These are phyloP conservation scores for Rhynchonycteris naso DNA, from an alignment of 2,797 vertebrate genomes.

Conservation along the genomic window DNA sequence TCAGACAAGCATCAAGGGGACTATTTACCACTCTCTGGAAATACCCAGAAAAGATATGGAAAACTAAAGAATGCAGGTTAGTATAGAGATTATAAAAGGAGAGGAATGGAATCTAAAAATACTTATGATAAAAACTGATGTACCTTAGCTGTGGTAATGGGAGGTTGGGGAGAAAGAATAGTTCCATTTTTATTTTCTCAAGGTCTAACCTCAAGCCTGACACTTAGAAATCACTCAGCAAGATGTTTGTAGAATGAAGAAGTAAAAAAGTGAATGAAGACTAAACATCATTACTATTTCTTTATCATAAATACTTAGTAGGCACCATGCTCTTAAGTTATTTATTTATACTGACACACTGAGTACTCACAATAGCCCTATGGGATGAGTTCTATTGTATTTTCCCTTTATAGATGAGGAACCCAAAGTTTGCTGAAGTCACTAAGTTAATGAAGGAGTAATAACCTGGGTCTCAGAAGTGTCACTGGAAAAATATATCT, in stretches of 20 bases:
- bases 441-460: not conserved
- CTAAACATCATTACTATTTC: not conserved
- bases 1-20: not conserved
- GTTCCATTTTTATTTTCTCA: not conserved
- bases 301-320: not conserved
- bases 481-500: not conserved
- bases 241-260: not conserved
- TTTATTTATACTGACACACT: not conserved
- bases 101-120: not conserved
- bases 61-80: not conserved
- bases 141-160: not conserved
- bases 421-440: conserved; percentile 15
- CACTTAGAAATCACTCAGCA: conserved; percentile 33
- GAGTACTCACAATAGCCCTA: not conserved
- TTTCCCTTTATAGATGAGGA: not conserved
- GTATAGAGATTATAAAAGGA: not conserved
- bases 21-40: not conserved
- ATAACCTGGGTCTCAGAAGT: not conserved
- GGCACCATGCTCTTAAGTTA: not conserved
- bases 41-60: not conserved
- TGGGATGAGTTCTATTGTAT: not conserved
- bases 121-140: not conserved
- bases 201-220: not conserved
- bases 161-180: not conserved
- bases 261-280: not conserved